These are phyloP conservation scores for Psittacula cyanocephala DNA, from an alignment of 2,113 vertebrate species.

Conservation along the genomic window DNA sequence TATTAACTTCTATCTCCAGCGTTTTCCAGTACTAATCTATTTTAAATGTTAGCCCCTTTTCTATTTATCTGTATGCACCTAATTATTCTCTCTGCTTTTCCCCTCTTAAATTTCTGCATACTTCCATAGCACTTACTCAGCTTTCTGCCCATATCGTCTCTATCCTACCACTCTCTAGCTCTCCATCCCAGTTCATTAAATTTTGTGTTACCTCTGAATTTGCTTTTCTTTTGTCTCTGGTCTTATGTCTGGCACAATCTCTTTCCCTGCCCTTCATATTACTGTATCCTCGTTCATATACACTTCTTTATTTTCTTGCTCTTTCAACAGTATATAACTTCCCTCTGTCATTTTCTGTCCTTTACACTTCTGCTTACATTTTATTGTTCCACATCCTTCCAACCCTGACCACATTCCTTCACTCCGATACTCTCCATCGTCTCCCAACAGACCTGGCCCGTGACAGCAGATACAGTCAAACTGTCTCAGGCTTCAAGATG, in stretches of 20 bases:
- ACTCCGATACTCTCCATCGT: background rate
- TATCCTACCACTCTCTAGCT: background rate
- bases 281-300: background rate
- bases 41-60: background rate
- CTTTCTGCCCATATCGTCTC: background rate
- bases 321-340: background rate
- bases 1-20: background rate
- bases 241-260: background rate
- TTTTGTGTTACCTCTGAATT: background rate
- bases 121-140: background rate
- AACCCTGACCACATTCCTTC: background rate
- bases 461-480: background rate
- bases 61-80: background rate
- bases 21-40: background rate
- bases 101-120: background rate
- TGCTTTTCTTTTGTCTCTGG: background rate
- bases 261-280: background rate
- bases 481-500: background rate
- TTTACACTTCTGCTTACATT: background rate
- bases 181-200: background rate
- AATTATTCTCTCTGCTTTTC: background rate
- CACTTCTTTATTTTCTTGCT: background rate
- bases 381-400: background rate
- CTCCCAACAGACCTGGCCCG: fast-evolving
- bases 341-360: background rate